A percentile compares a stretch with the other conserved stretches of the same genome.
phyloP scores from a whole-genome alignment of 2,888 invertebrate genomes.

The Caprella mutica region DNA sequence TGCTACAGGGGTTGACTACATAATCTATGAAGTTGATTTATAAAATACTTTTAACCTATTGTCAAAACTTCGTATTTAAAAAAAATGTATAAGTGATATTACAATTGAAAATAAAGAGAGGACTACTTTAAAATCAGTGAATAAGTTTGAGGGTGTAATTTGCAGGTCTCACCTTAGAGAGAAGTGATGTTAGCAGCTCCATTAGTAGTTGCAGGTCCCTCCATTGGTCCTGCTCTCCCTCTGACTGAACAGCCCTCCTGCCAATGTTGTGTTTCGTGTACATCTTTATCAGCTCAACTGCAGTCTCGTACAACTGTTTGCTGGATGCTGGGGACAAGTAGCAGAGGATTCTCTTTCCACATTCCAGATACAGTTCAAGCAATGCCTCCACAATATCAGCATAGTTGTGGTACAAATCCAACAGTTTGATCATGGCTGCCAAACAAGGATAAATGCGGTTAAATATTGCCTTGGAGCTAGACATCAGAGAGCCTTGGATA shows the following conservation, averaged over 20 bases:
- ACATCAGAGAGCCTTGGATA: conserved; percentile 50
- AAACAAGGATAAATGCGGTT: conserved; percentile 54
- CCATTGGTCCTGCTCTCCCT: conserved; percentile 57
- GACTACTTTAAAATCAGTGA: too few species aligned
- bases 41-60: too few species aligned
- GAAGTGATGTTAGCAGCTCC: conserved; percentile 56
- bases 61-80: too few species aligned
- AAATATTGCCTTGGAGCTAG: conserved; percentile 47
- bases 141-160: too few species aligned
- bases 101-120: too few species aligned
- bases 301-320: conserved; percentile 54
- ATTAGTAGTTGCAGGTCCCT: conserved; percentile 67
- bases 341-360: conserved; percentile 58
- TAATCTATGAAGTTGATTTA: too few species aligned
- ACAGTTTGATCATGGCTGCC: conserved; percentile 55
- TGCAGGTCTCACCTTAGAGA: conserved; percentile 43
- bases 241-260: conserved; percentile 39
- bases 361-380: conserved; percentile 58
- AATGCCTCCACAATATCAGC: conserved; percentile 64
- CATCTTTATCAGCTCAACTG: conserved; percentile 53
- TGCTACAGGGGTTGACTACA: too few species aligned
- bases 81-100: too few species aligned
- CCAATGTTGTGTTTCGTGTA: conserved; percentile 38
- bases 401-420: conserved; percentile 66
- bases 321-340: conserved; percentile 49